Percentiles rank a stretch among this genome's conserved stretches.
Conservation (phyloP, 2,888 invertebrate species). For the Drosophila prolongata region DNA sequence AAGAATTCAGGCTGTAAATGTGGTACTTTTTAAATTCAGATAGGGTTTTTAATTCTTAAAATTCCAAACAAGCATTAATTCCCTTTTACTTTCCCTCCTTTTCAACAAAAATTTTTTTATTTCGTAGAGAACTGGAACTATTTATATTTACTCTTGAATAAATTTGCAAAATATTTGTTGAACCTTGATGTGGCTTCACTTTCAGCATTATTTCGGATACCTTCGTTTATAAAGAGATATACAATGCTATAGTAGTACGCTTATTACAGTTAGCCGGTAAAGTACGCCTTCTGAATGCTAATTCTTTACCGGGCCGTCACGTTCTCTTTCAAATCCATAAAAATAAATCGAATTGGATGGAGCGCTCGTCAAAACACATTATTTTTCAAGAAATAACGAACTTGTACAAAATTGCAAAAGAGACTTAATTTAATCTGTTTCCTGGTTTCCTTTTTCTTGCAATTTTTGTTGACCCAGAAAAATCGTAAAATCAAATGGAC, state of each 20-base stretch:
- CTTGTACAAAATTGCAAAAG: neutral
- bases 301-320: conserved; percentile 51
- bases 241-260: conserved; percentile 1
- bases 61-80: no score
- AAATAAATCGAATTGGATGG: conserved; percentile 60
- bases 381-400: neutral
- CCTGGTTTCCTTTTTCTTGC: no score
- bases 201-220: conserved; percentile 2
- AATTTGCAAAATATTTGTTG: neutral
- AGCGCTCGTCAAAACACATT: neutral
- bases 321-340: conserved; percentile 56
- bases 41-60: no score
- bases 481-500: neutral
- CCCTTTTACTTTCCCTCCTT: no score
- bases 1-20: no score
- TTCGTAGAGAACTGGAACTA: no score
- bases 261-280: conserved; percentile 39
- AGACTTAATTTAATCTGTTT: no score
- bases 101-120: no score
- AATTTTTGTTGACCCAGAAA: no score
- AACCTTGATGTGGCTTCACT: conserved; percentile 6
- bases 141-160: neutral
- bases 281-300: conserved; percentile 52
- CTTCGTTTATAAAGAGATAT: no score
- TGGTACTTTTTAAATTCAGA: no score